phyloP scores from a whole-genome alignment of 2,113 vertebrate genomes.

The Nettapus auritus region DNA sequence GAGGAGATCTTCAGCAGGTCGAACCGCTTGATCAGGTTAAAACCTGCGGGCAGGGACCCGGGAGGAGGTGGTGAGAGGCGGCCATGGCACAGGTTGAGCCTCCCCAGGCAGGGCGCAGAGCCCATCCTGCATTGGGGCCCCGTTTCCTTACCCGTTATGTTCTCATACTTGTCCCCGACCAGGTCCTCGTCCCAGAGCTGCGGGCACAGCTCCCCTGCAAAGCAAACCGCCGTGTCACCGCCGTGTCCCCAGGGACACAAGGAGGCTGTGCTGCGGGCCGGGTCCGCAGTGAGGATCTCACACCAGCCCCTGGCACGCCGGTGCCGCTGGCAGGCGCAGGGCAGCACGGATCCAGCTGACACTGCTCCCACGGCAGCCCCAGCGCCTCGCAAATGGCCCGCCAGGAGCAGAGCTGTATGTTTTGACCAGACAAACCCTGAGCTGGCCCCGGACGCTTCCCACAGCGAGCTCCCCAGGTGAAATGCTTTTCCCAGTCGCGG shows the following conservation, averaged over 20 bases:
- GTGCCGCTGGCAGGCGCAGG: accelerated
- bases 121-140: accelerated
- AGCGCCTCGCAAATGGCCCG: background rate
- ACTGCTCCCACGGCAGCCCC: accelerated
- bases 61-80: accelerated
- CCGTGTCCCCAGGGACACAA: accelerated
- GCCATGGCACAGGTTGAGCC: background rate
- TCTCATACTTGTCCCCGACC: constrained; percentile 62
- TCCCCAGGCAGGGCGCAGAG: background rate
- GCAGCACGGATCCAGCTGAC: background rate
- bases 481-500: background rate
- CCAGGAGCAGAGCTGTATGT: background rate
- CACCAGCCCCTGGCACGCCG: accelerated
- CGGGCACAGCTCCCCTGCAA: constrained; percentile 71
- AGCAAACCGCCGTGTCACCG: accelerated
- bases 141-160: constrained; percentile 70
- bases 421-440: background rate
- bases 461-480: background rate
- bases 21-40: constrained; percentile 90
- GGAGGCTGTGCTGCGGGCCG: background rate
- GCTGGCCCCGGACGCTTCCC: background rate
- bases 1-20: constrained; percentile 86
- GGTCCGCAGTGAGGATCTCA: background rate
- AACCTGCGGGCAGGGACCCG: constrained; percentile 78
- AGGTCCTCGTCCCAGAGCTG: constrained; percentile 75